These are phyloP conservation scores for Scaptomyza tumidula DNA, from an alignment of 2,888 invertebrate species.

Conservation along the genomic window DNA sequence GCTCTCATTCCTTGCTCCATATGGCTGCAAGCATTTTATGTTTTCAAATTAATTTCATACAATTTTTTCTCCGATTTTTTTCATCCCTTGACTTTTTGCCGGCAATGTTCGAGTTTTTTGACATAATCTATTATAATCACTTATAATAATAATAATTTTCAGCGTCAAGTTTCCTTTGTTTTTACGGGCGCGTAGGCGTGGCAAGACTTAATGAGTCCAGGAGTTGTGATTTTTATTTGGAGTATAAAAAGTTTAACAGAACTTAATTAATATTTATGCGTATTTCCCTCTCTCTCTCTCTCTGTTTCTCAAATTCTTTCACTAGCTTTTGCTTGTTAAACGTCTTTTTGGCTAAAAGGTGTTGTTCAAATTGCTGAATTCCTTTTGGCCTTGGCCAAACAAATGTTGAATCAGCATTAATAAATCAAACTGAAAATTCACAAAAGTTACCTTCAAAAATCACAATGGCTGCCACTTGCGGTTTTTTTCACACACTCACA, in stretches of 20 bases:
- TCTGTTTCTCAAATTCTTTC: neutral
- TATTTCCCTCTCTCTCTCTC: constrained; percentile 2
- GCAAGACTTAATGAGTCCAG: constrained; percentile 53
- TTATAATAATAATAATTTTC: constrained; percentile 62
- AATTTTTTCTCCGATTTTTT: constrained; percentile 37
- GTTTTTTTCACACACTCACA: constrained; percentile 4
- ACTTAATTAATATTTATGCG: constrained; percentile 50
- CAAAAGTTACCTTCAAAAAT: constrained; percentile 68
- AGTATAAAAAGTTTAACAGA: constrained; percentile 12
- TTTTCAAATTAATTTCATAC: constrained; percentile 66
- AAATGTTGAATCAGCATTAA: constrained; percentile 40
- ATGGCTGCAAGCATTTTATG: constrained; percentile 37
- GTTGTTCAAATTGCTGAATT: constrained; percentile 35
- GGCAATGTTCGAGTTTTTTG: constrained; percentile 50
- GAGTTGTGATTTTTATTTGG: constrained; percentile 35
- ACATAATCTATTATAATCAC: constrained; percentile 67
- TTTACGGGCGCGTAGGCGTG: constrained; percentile 53
- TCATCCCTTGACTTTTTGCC: constrained; percentile 29
- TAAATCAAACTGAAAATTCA: constrained; percentile 58
- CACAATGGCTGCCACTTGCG: constrained; percentile 45
- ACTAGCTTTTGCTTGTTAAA: neutral
- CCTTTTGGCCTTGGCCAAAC: constrained; percentile 19
- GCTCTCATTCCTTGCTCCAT: constrained; percentile 3
- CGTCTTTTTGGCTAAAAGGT: constrained; percentile 23
- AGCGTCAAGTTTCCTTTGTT: constrained; percentile 29